Evolutionary conservation across 2,888 invertebrate genomes (phyloP).

Genomic region (Drosophila longiperda): DNA sequence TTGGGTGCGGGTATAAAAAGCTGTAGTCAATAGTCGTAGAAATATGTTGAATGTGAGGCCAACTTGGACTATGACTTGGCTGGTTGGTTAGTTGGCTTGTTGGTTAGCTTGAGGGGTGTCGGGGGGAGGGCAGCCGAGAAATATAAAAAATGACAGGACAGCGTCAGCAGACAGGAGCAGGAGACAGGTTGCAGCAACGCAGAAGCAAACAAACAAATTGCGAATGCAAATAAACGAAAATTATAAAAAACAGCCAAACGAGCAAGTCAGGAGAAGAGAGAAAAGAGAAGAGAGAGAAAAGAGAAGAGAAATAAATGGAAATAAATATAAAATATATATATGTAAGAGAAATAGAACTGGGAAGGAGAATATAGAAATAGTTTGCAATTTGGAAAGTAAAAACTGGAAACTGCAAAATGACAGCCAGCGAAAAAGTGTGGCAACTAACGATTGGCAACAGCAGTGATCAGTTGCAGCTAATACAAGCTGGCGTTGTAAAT

Average conservation of each 20-base stretch:
- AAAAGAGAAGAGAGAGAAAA: constrained; percentile 30
- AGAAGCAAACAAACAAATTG: constrained; percentile 76
- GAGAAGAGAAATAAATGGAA: constrained; percentile 21
- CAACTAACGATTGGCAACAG: constrained; percentile 26
- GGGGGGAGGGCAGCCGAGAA: constrained; percentile 16
- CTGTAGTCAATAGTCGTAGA: constrained; percentile 31
- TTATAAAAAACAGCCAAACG: constrained; percentile 79
- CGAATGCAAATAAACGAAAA: constrained; percentile 83
- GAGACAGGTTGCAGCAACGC: constrained; percentile 31
- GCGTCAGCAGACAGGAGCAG: constrained; percentile 15
- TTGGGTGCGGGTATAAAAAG: constrained; percentile 22
- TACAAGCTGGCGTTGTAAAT: constrained; percentile 57
- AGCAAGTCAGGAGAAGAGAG: constrained; percentile 34
- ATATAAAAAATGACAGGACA: constrained; percentile 58
- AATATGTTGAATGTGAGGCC: constrained; percentile 19
- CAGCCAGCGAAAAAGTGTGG: constrained; percentile 9
- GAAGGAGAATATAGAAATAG: constrained; percentile 2
- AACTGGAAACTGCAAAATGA: constrained; percentile 13
- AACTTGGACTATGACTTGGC: constrained; percentile 33
- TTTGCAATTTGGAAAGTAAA: neutral
- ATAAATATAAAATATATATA: neutral
- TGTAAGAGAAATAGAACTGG: neutral
- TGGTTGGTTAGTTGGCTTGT: constrained; percentile 11
- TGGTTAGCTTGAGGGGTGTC: neutral
- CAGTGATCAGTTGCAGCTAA: constrained; percentile 60